A percentile compares a stretch with the other conserved stretches of the same genome.
These are phyloP conservation scores for Homarus americanus DNA, from an alignment of 1,140 invertebrate genomes.

Conservation along the genomic window DNA sequence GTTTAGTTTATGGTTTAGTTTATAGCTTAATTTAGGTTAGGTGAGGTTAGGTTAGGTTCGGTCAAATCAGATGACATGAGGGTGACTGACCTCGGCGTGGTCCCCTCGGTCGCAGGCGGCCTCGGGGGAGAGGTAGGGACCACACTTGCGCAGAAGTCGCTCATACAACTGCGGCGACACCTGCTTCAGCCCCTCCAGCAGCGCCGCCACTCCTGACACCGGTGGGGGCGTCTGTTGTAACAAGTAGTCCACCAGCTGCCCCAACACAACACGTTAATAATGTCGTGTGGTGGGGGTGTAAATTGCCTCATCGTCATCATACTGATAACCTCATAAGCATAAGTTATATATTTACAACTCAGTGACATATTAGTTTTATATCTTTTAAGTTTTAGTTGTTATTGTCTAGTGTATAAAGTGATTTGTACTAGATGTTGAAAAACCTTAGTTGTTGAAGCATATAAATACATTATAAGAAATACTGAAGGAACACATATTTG, in stretches of 20 bases:
- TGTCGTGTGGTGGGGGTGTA: no score
- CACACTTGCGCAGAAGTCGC: constrained; percentile 42
- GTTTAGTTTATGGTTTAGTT: neutral
- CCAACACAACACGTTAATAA: neutral
- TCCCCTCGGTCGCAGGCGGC: constrained; percentile 27
- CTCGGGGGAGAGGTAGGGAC: constrained; percentile 45
- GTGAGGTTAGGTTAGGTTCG: no score
- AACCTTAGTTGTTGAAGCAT: no score
- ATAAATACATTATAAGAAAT: no score
- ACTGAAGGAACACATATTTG: no score
- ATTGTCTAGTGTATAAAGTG: no score
- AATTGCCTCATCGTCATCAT: neutral
- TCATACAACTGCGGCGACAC: constrained; percentile 62
- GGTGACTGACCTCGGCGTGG: constrained; percentile 42
- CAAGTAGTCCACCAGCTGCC: constrained; percentile 57
- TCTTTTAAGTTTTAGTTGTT: no score
- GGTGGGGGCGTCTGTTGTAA: constrained; percentile 9
- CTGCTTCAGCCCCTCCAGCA: constrained; percentile 58
- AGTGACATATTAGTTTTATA: no score
- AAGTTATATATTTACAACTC: no score
- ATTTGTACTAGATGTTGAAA: no score
- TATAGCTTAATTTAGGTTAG: neutral
- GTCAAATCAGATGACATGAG: neutral
- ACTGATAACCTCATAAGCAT: neutral
- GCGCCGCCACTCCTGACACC: constrained; percentile 38